A percentile compares a stretch with the other conserved stretches of the same genome.
Conservation (phyloP, 1,140 invertebrate genomes). For the Parasteatoda tepidariorum region DNA sequence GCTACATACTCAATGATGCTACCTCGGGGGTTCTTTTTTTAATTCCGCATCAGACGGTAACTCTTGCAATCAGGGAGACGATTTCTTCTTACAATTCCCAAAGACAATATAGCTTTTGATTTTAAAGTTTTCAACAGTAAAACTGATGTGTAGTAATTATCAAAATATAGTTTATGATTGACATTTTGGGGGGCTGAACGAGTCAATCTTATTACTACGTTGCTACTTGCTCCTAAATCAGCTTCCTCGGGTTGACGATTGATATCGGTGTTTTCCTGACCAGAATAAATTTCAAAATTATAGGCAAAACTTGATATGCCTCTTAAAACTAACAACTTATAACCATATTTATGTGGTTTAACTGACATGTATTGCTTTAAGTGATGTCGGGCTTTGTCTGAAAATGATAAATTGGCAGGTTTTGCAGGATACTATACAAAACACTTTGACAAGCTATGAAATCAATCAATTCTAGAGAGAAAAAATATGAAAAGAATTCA, state of each 20-base stretch:
- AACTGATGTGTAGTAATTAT: slow-evolving; percentile 1
- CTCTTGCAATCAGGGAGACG: background rate
- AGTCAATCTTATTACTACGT: background rate
- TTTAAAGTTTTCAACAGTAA: background rate
- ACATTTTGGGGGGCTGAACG: background rate
- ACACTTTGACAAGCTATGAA: background rate
- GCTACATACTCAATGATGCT: background rate
- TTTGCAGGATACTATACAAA: background rate
- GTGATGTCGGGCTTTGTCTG: background rate
- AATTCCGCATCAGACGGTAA: background rate
- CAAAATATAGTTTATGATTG: background rate
- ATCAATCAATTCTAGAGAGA: background rate
- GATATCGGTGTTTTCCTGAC: background rate
- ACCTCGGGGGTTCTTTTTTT: background rate
- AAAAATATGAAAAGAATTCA: background rate
- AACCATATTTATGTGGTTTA: background rate
- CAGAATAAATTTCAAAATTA: background rate
- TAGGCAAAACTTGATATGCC: background rate
- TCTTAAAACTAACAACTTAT: background rate
- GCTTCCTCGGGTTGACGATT: background rate
- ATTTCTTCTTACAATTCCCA: slow-evolving; percentile 7
- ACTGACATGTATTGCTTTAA: background rate
- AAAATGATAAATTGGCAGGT: background rate
- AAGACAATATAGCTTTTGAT: background rate
- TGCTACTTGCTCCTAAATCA: slow-evolving; percentile 1